These are phyloP conservation scores for Porphyrio hochstetteri DNA, from an alignment of 2,113 vertebrate species.

Conservation along the genomic window DNA sequence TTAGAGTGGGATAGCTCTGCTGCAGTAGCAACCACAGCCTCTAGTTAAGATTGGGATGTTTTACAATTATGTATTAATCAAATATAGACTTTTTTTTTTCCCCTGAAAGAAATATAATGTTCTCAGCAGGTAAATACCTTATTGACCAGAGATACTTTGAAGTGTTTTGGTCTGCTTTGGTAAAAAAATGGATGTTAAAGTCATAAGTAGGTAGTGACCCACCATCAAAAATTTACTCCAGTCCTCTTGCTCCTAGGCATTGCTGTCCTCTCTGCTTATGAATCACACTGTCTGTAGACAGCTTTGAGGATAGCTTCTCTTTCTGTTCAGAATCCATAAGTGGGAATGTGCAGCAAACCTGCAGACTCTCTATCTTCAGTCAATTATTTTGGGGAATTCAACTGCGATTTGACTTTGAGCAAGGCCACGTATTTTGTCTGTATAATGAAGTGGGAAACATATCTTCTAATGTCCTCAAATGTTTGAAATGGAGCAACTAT, in stretches of 20 bases:
- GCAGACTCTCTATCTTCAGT: neutral
- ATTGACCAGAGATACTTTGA: neutral
- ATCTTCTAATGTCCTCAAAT: neutral
- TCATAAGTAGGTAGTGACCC: neutral
- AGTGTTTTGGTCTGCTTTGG: neutral
- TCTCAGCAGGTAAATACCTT: neutral
- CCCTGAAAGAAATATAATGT: neutral
- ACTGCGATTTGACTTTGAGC: neutral
- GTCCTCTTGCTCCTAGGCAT: neutral
- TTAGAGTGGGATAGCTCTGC: neutral
- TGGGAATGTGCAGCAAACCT: neutral
- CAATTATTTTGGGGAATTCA: neutral
- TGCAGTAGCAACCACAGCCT: neutral
- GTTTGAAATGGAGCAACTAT: neutral
- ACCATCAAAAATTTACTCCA: neutral
- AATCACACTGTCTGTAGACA: neutral
- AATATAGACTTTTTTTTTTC: neutral
- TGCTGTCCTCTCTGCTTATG: neutral
- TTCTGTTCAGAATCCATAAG: neutral
- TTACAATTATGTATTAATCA: neutral
- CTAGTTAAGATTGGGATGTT: neutral
- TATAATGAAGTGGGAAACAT: neutral
- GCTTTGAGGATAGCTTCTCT: neutral
- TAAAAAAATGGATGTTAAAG: neutral
- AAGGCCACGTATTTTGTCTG: neutral